Percentiles rank a stretch among this genome's conserved stretches.
These are phyloP conservation scores for Acanthopagrus latus DNA, from an alignment of 2,797 vertebrate species.

Conservation along the genomic window DNA sequence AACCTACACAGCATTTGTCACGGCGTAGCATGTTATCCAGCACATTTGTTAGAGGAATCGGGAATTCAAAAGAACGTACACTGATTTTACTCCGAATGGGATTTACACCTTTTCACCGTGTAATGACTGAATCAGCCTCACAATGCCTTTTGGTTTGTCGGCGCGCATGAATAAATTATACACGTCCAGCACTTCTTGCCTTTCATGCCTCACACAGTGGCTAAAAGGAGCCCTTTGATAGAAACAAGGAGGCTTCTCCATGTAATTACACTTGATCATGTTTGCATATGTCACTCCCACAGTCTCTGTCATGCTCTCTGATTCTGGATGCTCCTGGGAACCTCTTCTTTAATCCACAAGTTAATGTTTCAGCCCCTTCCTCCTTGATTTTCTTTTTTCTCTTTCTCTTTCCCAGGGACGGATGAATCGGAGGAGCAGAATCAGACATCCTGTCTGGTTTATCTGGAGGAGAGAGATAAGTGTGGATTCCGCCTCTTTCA, in stretches of 20 bases:
- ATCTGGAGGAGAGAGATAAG: constrained; percentile 84
- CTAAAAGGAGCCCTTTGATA: constrained; percentile 73
- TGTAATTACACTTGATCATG: constrained; percentile 85
- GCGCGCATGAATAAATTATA: constrained; percentile 72
- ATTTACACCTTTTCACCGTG: constrained; percentile 69
- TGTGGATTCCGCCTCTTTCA: constrained; percentile 71
- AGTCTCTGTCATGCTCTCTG: constrained; percentile 69
- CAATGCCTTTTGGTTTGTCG: constrained; percentile 64
- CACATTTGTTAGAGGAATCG: constrained; percentile 48
- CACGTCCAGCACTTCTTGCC: constrained; percentile 65
- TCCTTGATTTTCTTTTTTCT: constrained; percentile 12
- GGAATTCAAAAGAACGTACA: constrained; percentile 53
- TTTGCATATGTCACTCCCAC: constrained; percentile 83
- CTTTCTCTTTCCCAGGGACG: constrained; percentile 24
- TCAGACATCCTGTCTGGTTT: constrained; percentile 77
- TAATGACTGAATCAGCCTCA: constrained; percentile 69
- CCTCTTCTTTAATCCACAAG: constrained; percentile 74
- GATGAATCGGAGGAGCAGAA: constrained; percentile 68
- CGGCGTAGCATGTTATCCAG: constrained; percentile 11
- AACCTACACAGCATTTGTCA: constrained; percentile 37
- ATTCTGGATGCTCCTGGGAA: constrained; percentile 71
- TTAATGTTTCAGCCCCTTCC: constrained; percentile 56
- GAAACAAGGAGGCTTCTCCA: constrained; percentile 78
- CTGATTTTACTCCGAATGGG: constrained; percentile 59
- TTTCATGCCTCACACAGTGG: constrained; percentile 66